Base-by-base conservation (phyloP, 2,888 invertebrate species). In the Hydroisotoma schaefferi region DNA sequence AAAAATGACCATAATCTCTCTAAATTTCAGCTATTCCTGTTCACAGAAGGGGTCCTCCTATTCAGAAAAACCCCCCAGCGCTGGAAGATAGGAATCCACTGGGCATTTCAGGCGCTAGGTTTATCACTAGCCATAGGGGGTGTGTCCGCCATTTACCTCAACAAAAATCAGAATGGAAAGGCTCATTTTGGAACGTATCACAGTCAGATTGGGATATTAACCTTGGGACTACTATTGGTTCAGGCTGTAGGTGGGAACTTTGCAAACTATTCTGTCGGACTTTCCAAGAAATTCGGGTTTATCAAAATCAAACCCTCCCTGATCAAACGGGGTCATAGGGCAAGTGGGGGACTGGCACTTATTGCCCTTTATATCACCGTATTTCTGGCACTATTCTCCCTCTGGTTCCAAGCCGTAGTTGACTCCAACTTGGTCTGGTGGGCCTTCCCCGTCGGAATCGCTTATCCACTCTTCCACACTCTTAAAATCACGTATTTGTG, bases 171-270 rank as follows among this genome's bases (percentile, higher is more conserved):
- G 2, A 52, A 55, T 26, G 61, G 53, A 2, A 69, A 65, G 26
- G 54, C 55, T 3, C 70, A 71, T 55, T 71, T 67, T 33, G 55
- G 55, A 1, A 63, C 65, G 1, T 69, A 65, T 51, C 72, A 71
- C 48, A 67, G 65, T 12, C 33, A 63, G 0, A 28, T 66, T 23
- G 72, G 72, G 3, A 22, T 67, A 8, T 26, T 58, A 10, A 62
- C 62, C 18, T 28, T 59, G 40, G 54, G 51, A 2, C 46, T 61
- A 22, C 51, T 58, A 6, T 5, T 54, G 1, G 27, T 65, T 8
- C 63, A 66, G 33, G 57, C 59, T n/a, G 25, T 61, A 20, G 70
- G 68, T 6, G 70, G 70, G 4, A 54, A 62, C 6, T 29, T 63
- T 1, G 70, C 70, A 23, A 70, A 68, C 38, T 65, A 61, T n/a